Conservation (phyloP, 2,888 invertebrate genomes). For the Watsonalla binaria region DNA sequence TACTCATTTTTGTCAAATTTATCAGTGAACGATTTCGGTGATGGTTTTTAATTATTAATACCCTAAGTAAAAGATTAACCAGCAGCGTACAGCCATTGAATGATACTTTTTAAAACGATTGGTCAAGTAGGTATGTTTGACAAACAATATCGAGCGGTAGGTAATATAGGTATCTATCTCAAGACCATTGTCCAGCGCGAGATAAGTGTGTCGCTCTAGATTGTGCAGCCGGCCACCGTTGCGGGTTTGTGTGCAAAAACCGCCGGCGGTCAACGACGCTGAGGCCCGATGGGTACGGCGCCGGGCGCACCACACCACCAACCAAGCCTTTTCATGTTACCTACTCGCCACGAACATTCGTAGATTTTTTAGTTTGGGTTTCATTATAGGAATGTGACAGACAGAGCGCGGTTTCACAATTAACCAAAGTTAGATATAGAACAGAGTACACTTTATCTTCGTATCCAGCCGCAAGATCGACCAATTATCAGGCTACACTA, state of each 20-base stretch:
- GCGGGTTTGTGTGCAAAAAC: constrained; percentile 60
- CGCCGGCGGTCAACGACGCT: constrained; percentile 63
- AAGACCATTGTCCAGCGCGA: constrained; percentile 35
- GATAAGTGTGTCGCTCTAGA: constrained; percentile 55
- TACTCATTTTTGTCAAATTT: too few relatives aligned
- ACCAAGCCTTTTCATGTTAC: constrained; percentile 26
- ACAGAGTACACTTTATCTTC: too few relatives aligned
- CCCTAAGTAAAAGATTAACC: not conserved
- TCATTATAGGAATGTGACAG: too few relatives aligned
- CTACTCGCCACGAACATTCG: constrained; percentile 10
- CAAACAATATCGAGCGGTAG: not conserved
- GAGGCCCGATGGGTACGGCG: constrained; percentile 63
- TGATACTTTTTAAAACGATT: not conserved
- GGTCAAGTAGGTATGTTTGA: not conserved
- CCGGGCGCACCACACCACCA: constrained; percentile 48
- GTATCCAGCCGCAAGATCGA: too few relatives aligned
- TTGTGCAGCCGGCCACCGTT: constrained; percentile 45
- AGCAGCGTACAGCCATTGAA: not conserved
- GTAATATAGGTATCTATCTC: constrained; percentile 11
- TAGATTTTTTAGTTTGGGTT: not conserved
- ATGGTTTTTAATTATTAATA: too few relatives aligned
- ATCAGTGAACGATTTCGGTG: too few relatives aligned
- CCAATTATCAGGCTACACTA: too few relatives aligned
- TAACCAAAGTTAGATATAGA: too few relatives aligned
- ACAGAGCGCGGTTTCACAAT: too few relatives aligned